These are phyloP conservation scores for Fistularia tabacaria DNA, from an alignment of 2,797 vertebrate species.

Conservation along the genomic window DNA sequence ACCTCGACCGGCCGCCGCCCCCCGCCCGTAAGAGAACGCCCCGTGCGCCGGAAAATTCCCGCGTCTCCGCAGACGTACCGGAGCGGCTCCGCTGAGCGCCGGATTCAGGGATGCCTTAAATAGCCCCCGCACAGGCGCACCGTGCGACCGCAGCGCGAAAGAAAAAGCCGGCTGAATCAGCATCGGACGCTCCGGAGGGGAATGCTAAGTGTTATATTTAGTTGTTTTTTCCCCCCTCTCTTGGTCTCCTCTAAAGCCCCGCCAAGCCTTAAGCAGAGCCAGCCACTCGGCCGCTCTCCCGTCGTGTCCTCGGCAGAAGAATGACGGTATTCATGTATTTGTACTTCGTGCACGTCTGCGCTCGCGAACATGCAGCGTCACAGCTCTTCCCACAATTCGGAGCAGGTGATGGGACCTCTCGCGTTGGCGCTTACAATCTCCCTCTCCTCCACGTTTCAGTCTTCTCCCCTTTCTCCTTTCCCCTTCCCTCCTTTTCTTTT, in stretches of 20 bases:
- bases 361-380: constrained; percentile 59
- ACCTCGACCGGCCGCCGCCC: too few relatives aligned
- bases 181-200: constrained; percentile 38
- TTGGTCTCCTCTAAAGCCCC: constrained; percentile 33
- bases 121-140: constrained; percentile 33
- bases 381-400: constrained; percentile 52
- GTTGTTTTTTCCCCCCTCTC: constrained; percentile 1
- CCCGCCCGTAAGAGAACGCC: too few relatives aligned
- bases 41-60: neutral
- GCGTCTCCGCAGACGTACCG: constrained; percentile 15
- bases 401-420: constrained; percentile 51
- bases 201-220: constrained; percentile 52
- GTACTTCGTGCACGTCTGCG: constrained; percentile 24
- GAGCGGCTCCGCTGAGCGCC: constrained; percentile 13
- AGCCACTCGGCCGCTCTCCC: constrained; percentile 22
- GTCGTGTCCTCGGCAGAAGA: constrained; percentile 30
- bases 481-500: neutral
- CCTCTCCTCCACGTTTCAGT: neutral
- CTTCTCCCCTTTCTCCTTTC: neutral
- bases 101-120: constrained; percentile 44
- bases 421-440: constrained; percentile 18
- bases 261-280: constrained; percentile 41
- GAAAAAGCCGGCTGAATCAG: constrained; percentile 46
- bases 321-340: constrained; percentile 35
- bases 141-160: constrained; percentile 26